These are phyloP conservation scores for Calliphora vicina DNA, from an alignment of 1,140 invertebrate genomes.

Conservation along the genomic window DNA sequence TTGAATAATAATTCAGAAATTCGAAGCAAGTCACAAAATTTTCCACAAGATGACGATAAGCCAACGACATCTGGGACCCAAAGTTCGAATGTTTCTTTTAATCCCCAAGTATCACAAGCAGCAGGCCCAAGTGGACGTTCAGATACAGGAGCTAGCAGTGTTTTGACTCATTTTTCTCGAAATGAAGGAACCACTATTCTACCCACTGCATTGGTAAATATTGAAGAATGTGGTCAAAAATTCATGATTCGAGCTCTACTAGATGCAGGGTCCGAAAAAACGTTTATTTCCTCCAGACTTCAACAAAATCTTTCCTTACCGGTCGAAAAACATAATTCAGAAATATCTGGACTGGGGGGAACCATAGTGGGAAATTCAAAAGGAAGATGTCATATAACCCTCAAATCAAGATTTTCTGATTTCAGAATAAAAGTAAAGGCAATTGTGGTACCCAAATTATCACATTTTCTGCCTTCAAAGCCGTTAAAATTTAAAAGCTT, in stretches of 20 bases:
- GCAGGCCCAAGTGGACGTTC: neutral
- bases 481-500: neutral
- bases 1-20: neutral
- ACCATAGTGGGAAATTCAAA: neutral
- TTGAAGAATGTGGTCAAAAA: neutral
- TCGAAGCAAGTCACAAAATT: neutral
- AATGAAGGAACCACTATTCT: neutral
- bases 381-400: neutral
- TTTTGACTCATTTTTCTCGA: neutral
- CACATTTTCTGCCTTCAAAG: neutral
- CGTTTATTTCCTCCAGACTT: neutral
- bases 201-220: neutral
- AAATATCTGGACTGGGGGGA: neutral
- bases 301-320: neutral
- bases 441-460: neutral
- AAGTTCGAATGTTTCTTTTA: neutral
- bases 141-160: neutral
- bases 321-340: no score
- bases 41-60: neutral
- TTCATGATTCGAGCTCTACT: neutral
- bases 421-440: neutral
- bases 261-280: neutral
- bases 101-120: neutral
- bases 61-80: neutral
- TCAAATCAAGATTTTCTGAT: neutral